Conservation (phyloP, 2,113 vertebrate genomes). For the Ptyas mucosa region DNA sequence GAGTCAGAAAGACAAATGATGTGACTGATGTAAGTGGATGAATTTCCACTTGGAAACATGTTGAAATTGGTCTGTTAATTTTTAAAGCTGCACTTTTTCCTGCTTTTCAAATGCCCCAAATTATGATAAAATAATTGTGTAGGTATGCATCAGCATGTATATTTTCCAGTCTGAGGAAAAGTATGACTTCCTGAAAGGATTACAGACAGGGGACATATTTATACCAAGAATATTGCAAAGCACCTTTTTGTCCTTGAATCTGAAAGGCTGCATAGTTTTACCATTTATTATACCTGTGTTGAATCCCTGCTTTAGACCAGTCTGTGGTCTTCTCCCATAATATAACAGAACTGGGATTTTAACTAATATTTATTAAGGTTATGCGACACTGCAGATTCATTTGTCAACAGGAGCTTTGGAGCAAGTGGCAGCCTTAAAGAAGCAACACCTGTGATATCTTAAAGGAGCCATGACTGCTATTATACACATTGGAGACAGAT, state of each 20-base stretch:
- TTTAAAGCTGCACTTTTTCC: neutral
- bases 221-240: neutral
- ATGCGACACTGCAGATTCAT: neutral
- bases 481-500: neutral
- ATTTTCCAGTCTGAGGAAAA: neutral
- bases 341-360: neutral
- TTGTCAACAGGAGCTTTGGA: neutral
- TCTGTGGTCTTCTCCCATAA: neutral
- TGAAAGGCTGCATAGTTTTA: neutral
- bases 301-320: neutral
- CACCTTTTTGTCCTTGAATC: neutral
- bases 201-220: neutral
- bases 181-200: neutral
- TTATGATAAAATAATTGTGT: neutral
- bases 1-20: too few relatives aligned
- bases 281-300: neutral
- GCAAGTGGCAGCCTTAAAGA: neutral
- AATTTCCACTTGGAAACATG: neutral
- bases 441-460: neutral
- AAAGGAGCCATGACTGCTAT: neutral
- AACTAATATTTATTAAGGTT: neutral
- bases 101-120: neutral
- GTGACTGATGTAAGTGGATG: neutral
- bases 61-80: neutral
- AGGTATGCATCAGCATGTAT: neutral